Percentiles rank a stretch among this genome's conserved stretches.
Evolutionary conservation across 2,797 vertebrate genomes (phyloP).

Genomic region (Amniataba percoides): DNA sequence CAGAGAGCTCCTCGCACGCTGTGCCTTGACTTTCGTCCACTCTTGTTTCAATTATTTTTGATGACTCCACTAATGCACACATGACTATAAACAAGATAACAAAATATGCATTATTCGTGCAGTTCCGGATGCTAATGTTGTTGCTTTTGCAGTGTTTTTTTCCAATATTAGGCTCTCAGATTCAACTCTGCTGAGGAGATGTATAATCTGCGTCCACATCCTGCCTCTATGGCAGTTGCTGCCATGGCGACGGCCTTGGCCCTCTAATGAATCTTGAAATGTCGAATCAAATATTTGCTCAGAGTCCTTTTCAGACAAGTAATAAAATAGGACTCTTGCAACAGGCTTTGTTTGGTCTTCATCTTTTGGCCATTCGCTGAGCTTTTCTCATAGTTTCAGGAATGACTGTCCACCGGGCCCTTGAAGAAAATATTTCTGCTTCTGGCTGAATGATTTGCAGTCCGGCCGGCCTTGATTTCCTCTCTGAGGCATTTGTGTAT

Average conservation of each 20-base stretch:
- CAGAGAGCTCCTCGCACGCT: not conserved
- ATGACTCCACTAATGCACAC: not conserved
- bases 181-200: constrained; percentile 4
- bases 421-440: constrained; percentile 54
- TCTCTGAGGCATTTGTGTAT: constrained; percentile 32
- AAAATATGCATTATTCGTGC: not conserved
- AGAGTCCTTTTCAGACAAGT: constrained; percentile 42
- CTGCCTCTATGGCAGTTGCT: constrained; percentile 46
- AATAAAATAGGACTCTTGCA: constrained; percentile 56
- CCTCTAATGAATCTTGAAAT: constrained; percentile 49
- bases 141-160: not conserved
- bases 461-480: constrained; percentile 61
- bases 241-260: constrained; percentile 58
- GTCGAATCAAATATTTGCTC: constrained; percentile 70
- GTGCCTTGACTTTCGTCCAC: not conserved
- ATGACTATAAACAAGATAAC: not conserved
- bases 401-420: constrained; percentile 33
- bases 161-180: constrained; percentile 11
- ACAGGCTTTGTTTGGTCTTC: constrained; percentile 60
- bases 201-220: constrained; percentile 13
- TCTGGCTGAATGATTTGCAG: constrained; percentile 59
- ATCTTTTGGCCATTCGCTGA: constrained; percentile 44
- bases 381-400: constrained; percentile 59
- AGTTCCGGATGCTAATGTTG: not conserved
- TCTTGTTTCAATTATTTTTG: not conserved